A percentile compares a stretch with the other conserved stretches of the same genome.
phyloP scores from a whole-genome alignment of 2,888 invertebrate genomes.

The Aplocera efformata region DNA sequence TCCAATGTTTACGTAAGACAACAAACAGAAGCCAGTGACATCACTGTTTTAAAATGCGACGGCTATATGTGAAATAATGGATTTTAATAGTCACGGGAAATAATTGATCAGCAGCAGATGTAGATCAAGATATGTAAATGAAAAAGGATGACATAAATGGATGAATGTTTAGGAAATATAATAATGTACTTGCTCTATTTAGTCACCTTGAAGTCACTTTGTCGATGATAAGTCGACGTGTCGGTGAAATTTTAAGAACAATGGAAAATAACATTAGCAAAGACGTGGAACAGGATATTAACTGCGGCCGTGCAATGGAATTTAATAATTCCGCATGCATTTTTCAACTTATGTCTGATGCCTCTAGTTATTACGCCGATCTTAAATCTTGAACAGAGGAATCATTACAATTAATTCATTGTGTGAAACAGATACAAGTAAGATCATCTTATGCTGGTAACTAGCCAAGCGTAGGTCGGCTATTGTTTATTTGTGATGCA shows the following conservation, averaged over 20 bases:
- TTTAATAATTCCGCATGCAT: too few species aligned
- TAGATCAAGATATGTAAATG: slow-evolving; percentile 26
- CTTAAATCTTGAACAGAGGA: background rate
- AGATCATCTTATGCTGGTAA: slow-evolving; percentile 17
- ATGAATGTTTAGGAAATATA: slow-evolving; percentile 12
- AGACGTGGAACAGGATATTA: too few species aligned
- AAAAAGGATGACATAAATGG: slow-evolving; percentile 19
- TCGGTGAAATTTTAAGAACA: slow-evolving; percentile 1
- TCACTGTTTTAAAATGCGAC: slow-evolving; percentile 30
- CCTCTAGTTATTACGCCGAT: too few species aligned
- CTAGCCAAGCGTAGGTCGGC: slow-evolving; percentile 16
- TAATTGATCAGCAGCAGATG: slow-evolving; percentile 11
- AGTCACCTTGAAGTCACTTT: slow-evolving; percentile 8
- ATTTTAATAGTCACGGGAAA: slow-evolving; percentile 22
- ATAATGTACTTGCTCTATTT: slow-evolving; percentile 6
- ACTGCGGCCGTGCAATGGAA: too few species aligned
- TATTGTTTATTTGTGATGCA: slow-evolving; percentile 25
- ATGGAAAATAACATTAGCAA: background rate
- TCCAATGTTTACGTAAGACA: slow-evolving; percentile 33
- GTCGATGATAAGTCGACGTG: slow-evolving; percentile 1
- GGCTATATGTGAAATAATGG: slow-evolving; percentile 21
- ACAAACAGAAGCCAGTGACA: slow-evolving; percentile 33
- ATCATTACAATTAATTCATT: slow-evolving; percentile 11
- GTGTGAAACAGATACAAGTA: slow-evolving; percentile 6
- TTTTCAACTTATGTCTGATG: too few species aligned